Conservation (phyloP, 2,113 vertebrate species). For the Geococcyx californianus region DNA sequence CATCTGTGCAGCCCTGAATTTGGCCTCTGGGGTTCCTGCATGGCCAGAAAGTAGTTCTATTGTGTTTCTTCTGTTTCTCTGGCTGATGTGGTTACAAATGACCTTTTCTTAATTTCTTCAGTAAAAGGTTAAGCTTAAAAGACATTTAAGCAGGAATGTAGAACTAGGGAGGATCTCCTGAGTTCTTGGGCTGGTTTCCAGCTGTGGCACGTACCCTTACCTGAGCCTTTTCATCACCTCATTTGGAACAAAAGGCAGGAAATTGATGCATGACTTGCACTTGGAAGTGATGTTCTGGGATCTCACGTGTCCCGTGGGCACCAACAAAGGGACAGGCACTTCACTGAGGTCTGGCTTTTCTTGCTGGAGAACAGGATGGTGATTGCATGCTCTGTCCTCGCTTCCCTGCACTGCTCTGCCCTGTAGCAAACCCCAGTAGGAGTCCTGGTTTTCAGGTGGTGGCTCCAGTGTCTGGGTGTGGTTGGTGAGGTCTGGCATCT, state of each 20-base stretch:
- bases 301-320: fast-evolving
- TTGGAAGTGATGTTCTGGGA: not conserved
- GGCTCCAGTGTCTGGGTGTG: not conserved
- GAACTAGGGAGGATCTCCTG: not conserved
- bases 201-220: fast-evolving
- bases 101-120: not conserved
- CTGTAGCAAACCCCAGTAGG: not conserved
- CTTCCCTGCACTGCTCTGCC: fast-evolving
- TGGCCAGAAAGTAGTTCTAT: not conserved
- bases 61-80: not conserved
- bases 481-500: not conserved
- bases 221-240: not conserved
- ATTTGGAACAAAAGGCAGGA: not conserved
- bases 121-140: not conserved
- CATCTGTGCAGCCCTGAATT: not conserved
- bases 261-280: not conserved
- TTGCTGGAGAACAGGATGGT: not conserved
- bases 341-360: not conserved
- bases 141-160: not conserved
- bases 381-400: not conserved
- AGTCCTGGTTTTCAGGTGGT: not conserved
- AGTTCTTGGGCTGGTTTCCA: not conserved
- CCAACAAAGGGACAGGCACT: not conserved
- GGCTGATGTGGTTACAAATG: fast-evolving
- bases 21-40: not conserved